Evolutionary conservation across 2,888 invertebrate genomes (phyloP).

Genomic region (Sarcophaga variegata): DNA sequence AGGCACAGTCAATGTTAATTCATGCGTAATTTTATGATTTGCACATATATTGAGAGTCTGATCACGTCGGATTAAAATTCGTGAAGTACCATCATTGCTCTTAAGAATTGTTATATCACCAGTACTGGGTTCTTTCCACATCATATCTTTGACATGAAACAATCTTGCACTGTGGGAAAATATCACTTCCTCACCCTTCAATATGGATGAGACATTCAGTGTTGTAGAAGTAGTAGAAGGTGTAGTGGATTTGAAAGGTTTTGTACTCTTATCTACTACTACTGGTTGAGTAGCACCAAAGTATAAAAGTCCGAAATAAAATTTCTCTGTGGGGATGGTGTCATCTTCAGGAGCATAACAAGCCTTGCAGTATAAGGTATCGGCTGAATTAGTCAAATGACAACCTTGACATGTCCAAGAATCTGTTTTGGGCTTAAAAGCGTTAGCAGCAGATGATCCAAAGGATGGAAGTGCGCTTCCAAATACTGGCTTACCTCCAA

Average conservation of each 20-base stretch:
- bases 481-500: slow-evolving; percentile 68
- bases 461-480: slow-evolving; percentile 64
- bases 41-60: slow-evolving; percentile 93
- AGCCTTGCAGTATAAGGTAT: slow-evolving; percentile 84
- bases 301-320: slow-evolving; percentile 78
- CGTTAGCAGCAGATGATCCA: slow-evolving; percentile 28
- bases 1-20: slow-evolving; percentile 88
- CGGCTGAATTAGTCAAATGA: slow-evolving; percentile 85
- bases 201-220: not conserved
- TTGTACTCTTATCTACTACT: slow-evolving; percentile 38
- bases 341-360: slow-evolving; percentile 85
- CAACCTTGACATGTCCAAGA: slow-evolving; percentile 88
- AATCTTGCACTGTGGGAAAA: slow-evolving; percentile 92
- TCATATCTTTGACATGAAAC: slow-evolving; percentile 87
- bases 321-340: slow-evolving; percentile 77
- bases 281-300: slow-evolving; percentile 68
- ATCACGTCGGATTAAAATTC: slow-evolving; percentile 95
- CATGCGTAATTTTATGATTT: slow-evolving; percentile 88
- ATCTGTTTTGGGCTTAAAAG: slow-evolving; percentile 86
- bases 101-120: slow-evolving; percentile 93
- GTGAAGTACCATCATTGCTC: slow-evolving; percentile 85
- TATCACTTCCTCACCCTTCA: slow-evolving; percentile 92
- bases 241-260: slow-evolving; percentile 57
- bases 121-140: slow-evolving; percentile 96
- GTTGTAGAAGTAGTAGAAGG: slow-evolving; percentile 58